Percentiles rank a stretch among this genome's conserved stretches.
Conservation (phyloP, 2,888 invertebrate species). For the Diaperis boleti region DNA sequence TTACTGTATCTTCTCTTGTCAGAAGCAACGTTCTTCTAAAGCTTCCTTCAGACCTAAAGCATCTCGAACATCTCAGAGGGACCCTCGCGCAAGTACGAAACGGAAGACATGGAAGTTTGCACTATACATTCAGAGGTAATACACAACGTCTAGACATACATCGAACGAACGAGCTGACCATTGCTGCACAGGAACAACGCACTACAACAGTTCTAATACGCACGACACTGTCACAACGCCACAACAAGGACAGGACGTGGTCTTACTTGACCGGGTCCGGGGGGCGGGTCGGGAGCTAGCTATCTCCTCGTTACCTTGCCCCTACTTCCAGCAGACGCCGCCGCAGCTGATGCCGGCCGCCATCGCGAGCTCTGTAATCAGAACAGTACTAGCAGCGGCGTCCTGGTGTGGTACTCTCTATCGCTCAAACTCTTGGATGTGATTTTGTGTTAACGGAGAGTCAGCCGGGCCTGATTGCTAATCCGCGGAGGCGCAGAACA, state of each 20-base stretch:
- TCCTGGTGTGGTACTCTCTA: constrained; percentile 55
- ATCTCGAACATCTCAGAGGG: too few relatives aligned
- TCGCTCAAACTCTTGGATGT: constrained; percentile 27
- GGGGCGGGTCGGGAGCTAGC: constrained; percentile 69
- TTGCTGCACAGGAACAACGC: constrained; percentile 65
- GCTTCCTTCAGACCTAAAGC: too few relatives aligned
- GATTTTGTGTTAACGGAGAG: too few relatives aligned
- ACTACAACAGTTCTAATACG: constrained; percentile 64
- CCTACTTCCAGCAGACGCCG: constrained; percentile 74
- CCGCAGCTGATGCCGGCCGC: constrained; percentile 66
- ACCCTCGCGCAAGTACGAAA: too few relatives aligned
- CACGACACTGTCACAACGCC: constrained; percentile 67
- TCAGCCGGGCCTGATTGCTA: too few relatives aligned
- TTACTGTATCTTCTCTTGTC: too few relatives aligned
- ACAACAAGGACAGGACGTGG: constrained; percentile 66
- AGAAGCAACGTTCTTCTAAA: too few relatives aligned
- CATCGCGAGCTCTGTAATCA: constrained; percentile 72
- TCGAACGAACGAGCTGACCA: constrained; percentile 67
- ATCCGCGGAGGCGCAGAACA: too few relatives aligned
- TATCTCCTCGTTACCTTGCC: constrained; percentile 74
- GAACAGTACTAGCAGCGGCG: constrained; percentile 72
- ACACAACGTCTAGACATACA: constrained; percentile 66
- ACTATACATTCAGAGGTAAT: constrained; percentile 48
- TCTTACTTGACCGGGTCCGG: constrained; percentile 67
- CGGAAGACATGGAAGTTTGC: constrained; percentile 48